Evolutionary conservation across 2,113 vertebrate species (phyloP).

Genomic region (Chunga burmeisteri): DNA sequence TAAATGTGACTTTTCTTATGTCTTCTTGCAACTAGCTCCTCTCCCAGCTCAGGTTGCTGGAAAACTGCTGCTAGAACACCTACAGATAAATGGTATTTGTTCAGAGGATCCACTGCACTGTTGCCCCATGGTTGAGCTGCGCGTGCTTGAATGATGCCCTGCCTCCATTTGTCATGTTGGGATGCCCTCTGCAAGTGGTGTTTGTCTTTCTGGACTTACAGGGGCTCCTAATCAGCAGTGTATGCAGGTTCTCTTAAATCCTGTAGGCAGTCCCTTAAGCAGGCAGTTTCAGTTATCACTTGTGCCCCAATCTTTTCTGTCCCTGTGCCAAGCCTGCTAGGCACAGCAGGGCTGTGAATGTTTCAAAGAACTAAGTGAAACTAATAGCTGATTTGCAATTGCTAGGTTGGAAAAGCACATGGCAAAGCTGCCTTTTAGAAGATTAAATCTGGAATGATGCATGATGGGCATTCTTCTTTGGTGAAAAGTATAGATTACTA

Average conservation of each 20-base stretch:
- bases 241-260: background rate
- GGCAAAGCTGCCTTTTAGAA: background rate
- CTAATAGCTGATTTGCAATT: background rate
- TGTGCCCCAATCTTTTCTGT: background rate
- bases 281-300: background rate
- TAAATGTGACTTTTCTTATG: background rate
- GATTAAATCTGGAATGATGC: too few relatives aligned
- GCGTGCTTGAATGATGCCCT: fast-evolving
- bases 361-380: background rate
- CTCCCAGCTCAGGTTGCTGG: background rate
- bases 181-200: background rate
- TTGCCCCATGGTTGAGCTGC: background rate
- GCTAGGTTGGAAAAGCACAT: background rate
- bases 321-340: background rate
- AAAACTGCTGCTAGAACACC: background rate
- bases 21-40: background rate
- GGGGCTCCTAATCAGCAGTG: background rate
- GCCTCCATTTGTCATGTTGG: background rate
- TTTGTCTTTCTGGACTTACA: background rate
- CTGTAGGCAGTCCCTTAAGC: background rate
- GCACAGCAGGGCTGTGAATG: background rate
- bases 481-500: background rate
- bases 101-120: background rate
- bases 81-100: background rate
- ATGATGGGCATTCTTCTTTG: background rate